These are phyloP conservation scores for Cephalotes varians DNA, from an alignment of 2,888 invertebrate species.

Conservation along the genomic window DNA sequence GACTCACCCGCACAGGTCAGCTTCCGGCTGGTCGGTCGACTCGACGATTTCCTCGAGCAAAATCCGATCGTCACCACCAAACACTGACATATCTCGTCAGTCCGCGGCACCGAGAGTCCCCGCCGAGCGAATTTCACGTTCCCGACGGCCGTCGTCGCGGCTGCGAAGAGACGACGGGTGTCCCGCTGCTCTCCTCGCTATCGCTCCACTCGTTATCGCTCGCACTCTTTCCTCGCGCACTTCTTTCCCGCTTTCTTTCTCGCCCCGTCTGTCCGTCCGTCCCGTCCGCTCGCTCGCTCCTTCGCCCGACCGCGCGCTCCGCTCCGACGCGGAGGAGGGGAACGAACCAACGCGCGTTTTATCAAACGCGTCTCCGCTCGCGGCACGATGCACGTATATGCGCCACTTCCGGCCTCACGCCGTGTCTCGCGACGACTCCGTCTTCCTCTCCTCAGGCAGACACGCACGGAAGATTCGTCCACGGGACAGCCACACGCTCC, in stretches of 20 bases:
- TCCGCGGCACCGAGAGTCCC: slow-evolving; percentile 70
- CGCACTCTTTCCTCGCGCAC: slow-evolving; percentile 36
- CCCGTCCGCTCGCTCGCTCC: neutral
- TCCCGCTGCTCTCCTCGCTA: slow-evolving; percentile 52
- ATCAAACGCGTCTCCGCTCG: slow-evolving; percentile 28
- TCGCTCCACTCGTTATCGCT: slow-evolving; percentile 51
- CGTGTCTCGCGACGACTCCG: slow-evolving; percentile 39
- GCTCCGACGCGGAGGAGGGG: slow-evolving; percentile 18
- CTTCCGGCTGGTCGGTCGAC: slow-evolving; percentile 86
- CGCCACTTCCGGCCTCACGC: slow-evolving; percentile 22
- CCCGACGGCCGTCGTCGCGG: slow-evolving; percentile 69
- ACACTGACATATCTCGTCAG: slow-evolving; percentile 87
- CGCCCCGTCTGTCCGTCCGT: slow-evolving; percentile 1
- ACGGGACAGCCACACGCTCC: slow-evolving; percentile 86
- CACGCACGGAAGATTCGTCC: slow-evolving; percentile 76
- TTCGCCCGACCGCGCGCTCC: slow-evolving; percentile 63
- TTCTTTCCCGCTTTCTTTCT: slow-evolving; percentile 6
- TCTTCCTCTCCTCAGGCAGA: slow-evolving; percentile 33
- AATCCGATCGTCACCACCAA: slow-evolving; percentile 86
- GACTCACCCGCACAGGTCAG: slow-evolving; percentile 83
- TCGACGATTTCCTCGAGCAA: slow-evolving; percentile 87
- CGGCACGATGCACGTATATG: neutral
- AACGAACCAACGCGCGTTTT: slow-evolving; percentile 65
- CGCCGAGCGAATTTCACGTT: slow-evolving; percentile 71
- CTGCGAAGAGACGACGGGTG: slow-evolving; percentile 63